phyloP scores from a whole-genome alignment of 2,113 vertebrate species.

The Scatophagus argus region DNA sequence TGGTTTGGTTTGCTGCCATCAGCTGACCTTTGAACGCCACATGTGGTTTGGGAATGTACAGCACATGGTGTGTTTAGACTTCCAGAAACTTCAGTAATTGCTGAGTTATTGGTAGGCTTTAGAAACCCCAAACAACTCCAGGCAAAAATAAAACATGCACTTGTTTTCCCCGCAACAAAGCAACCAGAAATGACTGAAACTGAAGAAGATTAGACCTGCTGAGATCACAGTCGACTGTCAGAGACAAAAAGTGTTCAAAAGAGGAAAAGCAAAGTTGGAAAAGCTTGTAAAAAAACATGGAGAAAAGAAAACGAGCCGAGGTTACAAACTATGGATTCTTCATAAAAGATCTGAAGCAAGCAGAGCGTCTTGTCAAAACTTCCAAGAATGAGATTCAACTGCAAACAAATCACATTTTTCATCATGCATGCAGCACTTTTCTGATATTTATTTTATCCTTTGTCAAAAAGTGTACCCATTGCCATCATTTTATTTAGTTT shows the following conservation, averaged over 20 bases:
- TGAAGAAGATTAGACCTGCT: not conserved
- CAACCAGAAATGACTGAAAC: not conserved
- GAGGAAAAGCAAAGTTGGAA: not conserved
- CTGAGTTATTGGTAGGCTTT: not conserved
- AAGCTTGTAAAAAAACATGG: not conserved
- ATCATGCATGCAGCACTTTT: not conserved
- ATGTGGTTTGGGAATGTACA: not conserved
- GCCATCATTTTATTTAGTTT: constrained; percentile 3
- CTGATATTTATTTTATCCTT: constrained; percentile 46
- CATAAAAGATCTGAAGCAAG: not conserved
- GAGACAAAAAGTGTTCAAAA: not conserved
- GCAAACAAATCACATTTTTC: not conserved
- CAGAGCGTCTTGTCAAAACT: not conserved
- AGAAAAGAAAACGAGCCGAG: not conserved
- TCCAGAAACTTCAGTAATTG: not conserved
- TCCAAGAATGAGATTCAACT: not conserved
- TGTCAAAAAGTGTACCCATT: constrained; percentile 26
- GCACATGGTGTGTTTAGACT: not conserved
- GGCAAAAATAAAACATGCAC: too few species aligned
- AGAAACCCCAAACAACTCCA: too few species aligned
- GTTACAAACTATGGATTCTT: constrained; percentile 13
- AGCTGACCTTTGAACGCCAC: not conserved
- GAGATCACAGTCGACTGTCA: not conserved
- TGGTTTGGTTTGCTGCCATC: not conserved
- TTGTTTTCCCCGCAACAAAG: not conserved